Evolutionary conservation across 2,113 vertebrate genomes (phyloP), one percentile per base, ranked within the genome.

Genomic region (Chionis minor): DNA sequence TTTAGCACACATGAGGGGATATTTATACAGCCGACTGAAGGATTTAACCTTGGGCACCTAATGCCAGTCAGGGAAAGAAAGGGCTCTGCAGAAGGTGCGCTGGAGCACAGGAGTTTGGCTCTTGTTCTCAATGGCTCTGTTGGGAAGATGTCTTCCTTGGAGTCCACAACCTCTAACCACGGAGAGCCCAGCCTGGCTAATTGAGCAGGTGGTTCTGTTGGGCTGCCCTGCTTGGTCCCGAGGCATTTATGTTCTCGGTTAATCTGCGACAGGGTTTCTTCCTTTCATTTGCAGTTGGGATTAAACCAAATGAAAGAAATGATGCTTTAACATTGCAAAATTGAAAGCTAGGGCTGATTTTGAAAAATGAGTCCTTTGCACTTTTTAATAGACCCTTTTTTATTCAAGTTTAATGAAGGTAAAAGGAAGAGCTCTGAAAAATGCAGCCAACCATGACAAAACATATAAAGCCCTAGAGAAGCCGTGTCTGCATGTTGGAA

Each of bases 361-460:
- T 82, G 93, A 96, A 87, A 92, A 96, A 94, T 9, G 6, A 90
- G 14, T 58, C 26, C 42, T 95, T 77, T 94, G 74, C 62, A 75
- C 91, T 85, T 94, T 86, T 95, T 87, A 94, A 94, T 58, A 92
- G 86, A 71, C 42, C 33, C 22, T 61, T 91, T 95, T 95, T 85
- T 63, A 91, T 91, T 87, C 92, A 96, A 87, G 26, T 92, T 89
- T 95, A 95, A 97, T 90, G 86, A 96, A 91, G 54, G 74, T 73
- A 79, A 91, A 90, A 94, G 30, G 61, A 93, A 77, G 73, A 92
- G 77, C 61, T 87, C 86, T 86, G 80, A 84, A 95, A 94, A 95
- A 77, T 28, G 75, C 89, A 95, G 58, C 42, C 89, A 94, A 66
- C 89, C 87, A 38, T 94, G 91, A 80, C 58, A 87, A 94, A 95